These are phyloP conservation scores for Diadumene lineata DNA, from an alignment of 92 coral and sea anemone genomes.

Conservation along the genomic window DNA sequence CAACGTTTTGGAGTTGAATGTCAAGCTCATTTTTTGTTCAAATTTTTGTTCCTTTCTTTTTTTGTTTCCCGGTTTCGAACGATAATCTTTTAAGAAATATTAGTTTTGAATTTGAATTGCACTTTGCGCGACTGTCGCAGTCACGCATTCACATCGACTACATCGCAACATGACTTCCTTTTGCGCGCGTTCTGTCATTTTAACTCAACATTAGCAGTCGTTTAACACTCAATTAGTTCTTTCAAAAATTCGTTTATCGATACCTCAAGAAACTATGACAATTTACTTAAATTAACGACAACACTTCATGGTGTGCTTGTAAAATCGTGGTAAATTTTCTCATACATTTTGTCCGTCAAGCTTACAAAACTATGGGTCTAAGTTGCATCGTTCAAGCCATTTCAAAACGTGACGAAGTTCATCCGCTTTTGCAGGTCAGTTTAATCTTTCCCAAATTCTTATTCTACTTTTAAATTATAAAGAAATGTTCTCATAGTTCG, in stretches of 20 bases:
- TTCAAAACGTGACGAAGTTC: background rate
- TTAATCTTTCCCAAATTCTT: background rate
- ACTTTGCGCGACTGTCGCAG: no score
- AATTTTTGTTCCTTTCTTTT: no score
- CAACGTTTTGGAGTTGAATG: no score
- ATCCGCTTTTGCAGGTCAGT: slow-evolving; percentile 24
- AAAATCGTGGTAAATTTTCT: background rate
- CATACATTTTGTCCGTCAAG: background rate
- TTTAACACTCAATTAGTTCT: background rate
- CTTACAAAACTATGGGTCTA: slow-evolving; percentile 5
- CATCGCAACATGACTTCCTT: background rate
- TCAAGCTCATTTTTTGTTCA: no score
- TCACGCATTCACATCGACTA: background rate
- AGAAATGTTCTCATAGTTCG: background rate
- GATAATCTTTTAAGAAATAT: no score
- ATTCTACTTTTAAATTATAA: background rate
- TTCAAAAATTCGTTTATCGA: background rate
- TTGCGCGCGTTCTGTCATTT: background rate
- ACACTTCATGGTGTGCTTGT: background rate
- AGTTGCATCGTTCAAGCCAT: slow-evolving; percentile 28
- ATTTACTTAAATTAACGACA: background rate
- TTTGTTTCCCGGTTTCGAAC: no score
- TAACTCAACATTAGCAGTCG: background rate
- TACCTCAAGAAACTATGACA: no score
- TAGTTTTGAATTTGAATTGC: no score